Base-by-base conservation (phyloP, 2,797 vertebrate species). In the Cyprinodon diabolis region DNA sequence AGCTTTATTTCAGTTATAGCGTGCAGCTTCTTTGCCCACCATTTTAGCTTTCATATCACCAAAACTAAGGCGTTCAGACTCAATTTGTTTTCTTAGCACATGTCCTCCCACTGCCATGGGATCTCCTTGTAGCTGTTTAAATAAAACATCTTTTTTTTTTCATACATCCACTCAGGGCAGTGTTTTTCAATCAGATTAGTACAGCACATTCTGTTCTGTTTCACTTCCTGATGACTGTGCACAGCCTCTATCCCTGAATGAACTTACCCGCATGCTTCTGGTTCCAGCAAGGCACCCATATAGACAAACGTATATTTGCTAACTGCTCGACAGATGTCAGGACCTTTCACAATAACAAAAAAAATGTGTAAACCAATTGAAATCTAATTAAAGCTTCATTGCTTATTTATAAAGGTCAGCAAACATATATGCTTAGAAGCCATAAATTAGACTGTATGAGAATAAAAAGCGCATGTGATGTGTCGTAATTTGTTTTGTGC, bases 121-220 rank as follows among this genome's bases (percentile, higher is more conserved):
- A 87, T 90, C 87, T 87, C 76, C 76, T 90, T 92, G 87, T 79
- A 86, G 79, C 84, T 77, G 83, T 86, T 90, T 86, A 89, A 91
- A 89, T 90, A 74, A 93, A 88, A 90, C 84, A 80, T 91, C 77
- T 87, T 75, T 83, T 78, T 78, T 30, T 30, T 89, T 78, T 88
- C 74, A 80, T 87, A 86, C 87, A 87, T 90, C 90, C 88, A 91
- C 92, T 90, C 91, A 91, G 87, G 69, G 90, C 90, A 85, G 92
- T 95, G 92, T 95, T 95, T 94, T 95, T 94, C 91, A 93, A 93
- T 93, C 91, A 94, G 94, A 95, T 95, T 95, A 95, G 94, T 88
- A 94, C 94, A 89, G 94, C 93, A 96, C 95, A 95, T 94, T 95
- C 94, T 95, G 94, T 95, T 95, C 94, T 94, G 89, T 94, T 95